A percentile compares a stretch with the other conserved stretches of the same genome.
Conservation (phyloP, 2,888 invertebrate species). For the Hemithea aestivaria region DNA sequence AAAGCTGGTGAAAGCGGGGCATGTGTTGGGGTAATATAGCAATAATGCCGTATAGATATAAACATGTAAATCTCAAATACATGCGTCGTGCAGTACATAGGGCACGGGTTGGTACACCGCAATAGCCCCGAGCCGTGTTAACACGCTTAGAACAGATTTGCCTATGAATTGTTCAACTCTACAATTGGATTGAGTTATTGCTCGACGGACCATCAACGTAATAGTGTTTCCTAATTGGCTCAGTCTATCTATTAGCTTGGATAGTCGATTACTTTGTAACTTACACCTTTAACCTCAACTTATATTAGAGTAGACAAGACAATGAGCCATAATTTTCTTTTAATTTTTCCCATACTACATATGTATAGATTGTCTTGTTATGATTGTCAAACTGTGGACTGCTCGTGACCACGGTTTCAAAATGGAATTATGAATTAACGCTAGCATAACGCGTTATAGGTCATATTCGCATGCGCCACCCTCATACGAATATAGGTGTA, state of each 20-base stretch:
- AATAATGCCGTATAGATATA: conserved; percentile 2
- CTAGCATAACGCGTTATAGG: too few relatives aligned
- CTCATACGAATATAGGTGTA: too few relatives aligned
- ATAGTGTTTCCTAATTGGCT: conserved; percentile 43
- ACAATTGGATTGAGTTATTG: conserved; percentile 58
- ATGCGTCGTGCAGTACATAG: conserved; percentile 18
- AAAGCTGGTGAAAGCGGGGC: conserved; percentile 10
- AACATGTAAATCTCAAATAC: conserved; percentile 2
- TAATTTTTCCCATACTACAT: conserved; percentile 5
- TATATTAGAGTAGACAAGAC: too few relatives aligned
- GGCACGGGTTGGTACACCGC: conserved; percentile 57
- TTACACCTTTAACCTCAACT: conserved; percentile 1
- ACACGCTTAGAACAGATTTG: conserved; percentile 70
- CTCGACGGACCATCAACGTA: conserved; percentile 44
- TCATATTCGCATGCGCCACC: too few relatives aligned
- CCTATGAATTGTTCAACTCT: conserved; percentile 67
- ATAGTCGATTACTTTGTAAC: conserved; percentile 21
- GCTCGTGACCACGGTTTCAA: too few relatives aligned
- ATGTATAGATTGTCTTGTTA: too few relatives aligned
- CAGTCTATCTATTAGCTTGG: conserved; percentile 31
- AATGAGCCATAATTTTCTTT: too few relatives aligned
- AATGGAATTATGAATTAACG: too few relatives aligned
- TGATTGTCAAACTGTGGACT: too few relatives aligned
- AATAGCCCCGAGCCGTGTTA: conserved; percentile 68
- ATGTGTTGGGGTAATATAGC: conserved; percentile 6